These are phyloP conservation scores for Perizoma flavofasciatum DNA, from an alignment of 2,888 invertebrate species.

Conservation along the genomic window DNA sequence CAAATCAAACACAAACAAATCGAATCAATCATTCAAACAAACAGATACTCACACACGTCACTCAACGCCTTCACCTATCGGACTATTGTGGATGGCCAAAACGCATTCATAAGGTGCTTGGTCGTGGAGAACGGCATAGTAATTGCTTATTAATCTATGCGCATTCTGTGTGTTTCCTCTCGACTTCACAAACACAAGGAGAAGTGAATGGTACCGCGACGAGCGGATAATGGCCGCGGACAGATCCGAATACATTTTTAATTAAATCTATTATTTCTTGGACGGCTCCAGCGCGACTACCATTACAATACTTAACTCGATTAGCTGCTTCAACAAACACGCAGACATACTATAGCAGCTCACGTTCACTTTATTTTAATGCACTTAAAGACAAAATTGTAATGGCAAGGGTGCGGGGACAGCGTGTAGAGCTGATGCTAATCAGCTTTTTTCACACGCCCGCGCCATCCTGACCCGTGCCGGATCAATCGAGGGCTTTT, in stretches of 20 bases:
- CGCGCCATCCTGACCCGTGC: conserved; percentile 47
- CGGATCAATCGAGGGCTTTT: conserved; percentile 41
- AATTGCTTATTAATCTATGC: conserved; percentile 12
- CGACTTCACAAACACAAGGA: conserved; percentile 17
- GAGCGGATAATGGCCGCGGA: conserved; percentile 22
- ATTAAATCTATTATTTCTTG: conserved; percentile 50
- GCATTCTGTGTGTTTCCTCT: conserved; percentile 6
- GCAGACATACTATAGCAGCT: conserved; percentile 2
- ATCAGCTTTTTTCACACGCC: conserved; percentile 48
- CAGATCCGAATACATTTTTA: conserved; percentile 42
- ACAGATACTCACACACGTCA: conserved; percentile 10
- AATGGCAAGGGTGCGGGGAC: background rate
- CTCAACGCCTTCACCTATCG: conserved; percentile 1
- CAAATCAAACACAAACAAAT: conserved; percentile 17
- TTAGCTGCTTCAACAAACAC: conserved; percentile 46
- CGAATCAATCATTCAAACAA: conserved; percentile 23
- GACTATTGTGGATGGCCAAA: no score
- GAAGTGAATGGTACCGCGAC: conserved; percentile 20
- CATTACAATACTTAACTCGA: conserved; percentile 42
- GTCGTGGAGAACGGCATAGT: background rate
- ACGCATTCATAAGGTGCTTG: no score
- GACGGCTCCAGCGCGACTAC: conserved; percentile 30
- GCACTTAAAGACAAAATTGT: conserved; percentile 6
- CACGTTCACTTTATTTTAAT: conserved; percentile 7
- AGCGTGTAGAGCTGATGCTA: conserved; percentile 22